Evolutionary conservation across 2,113 vertebrate genomes (phyloP), one percentile per base, ranked within the genome.

Genomic region (Dicerorhinus sumatrensis): DNA sequence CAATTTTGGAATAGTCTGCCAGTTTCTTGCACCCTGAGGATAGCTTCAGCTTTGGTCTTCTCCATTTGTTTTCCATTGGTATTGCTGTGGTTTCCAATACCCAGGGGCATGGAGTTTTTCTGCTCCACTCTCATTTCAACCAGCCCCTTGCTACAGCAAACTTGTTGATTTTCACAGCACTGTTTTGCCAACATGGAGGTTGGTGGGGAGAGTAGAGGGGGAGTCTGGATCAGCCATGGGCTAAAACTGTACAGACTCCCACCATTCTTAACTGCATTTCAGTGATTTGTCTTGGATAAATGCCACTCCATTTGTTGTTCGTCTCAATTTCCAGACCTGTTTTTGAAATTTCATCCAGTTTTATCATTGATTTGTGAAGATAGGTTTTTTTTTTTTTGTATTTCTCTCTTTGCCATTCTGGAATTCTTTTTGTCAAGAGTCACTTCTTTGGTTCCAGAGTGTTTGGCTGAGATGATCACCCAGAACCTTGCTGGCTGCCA

Each of bases 31-130:
- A 95, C 23, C 25, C 16, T 29, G 17, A 16, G 11, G 33, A 11
- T 25, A 60, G 5, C 5, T 13, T 5, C 10, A n/a, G 2, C 8
- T 4, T 20, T 29, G 31, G 1, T 7, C 8, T 56, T 72, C 17
- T 75, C 8, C 29, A 13, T 42, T 93, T 14, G 69, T 39, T 91
- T 62, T 48, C 14, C 7, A 11, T 8, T 21, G 51, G 2, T 16
- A 27, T 72, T 18, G 3, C 3, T 42, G 1, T 13, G 13, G 9
- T 69, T 91, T 58, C 20, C 11, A 42, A 0, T 23, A 25, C 16
- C 14, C 14, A 42, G 2, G 21, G 2, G 0, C 5, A 1, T 54
- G 33, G 3, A 8, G 17, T 8, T 48, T 69, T 20, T 58, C 42
- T 69, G 21, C 0, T 60, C n/a, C 23, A 16, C 0, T 82, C 33